These are phyloP conservation scores for Drosophila pseudoobscura DNA, from an alignment of 1,140 invertebrate species.

Conservation along the genomic window DNA sequence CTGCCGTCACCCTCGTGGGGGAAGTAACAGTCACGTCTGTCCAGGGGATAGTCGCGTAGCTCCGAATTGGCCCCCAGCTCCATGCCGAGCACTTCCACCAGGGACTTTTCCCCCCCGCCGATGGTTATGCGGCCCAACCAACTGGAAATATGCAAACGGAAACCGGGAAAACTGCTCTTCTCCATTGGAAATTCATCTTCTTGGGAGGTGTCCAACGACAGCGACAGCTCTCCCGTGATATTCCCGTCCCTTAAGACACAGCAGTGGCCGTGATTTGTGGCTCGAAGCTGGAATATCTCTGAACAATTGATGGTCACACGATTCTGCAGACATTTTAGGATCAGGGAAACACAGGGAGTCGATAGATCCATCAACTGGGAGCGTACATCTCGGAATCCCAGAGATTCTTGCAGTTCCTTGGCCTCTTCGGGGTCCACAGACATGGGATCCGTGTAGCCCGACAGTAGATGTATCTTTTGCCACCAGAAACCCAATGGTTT, in stretches of 20 bases:
- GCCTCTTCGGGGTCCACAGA: conserved; percentile 14
- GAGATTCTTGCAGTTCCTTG: conserved; percentile 2
- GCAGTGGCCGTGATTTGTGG: conserved; percentile 35
- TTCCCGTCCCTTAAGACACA: conserved; percentile 19
- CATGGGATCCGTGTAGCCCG: conserved; percentile 28
- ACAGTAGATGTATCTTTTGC: conserved; percentile 13
- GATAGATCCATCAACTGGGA: conserved; percentile 30
- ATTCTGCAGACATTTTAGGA: conserved; percentile 40
- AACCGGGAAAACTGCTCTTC: conserved; percentile 9
- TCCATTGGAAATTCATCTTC: conserved; percentile 37
- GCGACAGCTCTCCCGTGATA: conserved; percentile 25
- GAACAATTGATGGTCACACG: conserved; percentile 31
- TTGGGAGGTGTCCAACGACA: conserved; percentile 47
- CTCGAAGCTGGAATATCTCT: conserved; percentile 30
- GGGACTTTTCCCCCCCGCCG: conserved; percentile 33
- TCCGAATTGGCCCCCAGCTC: conserved; percentile 31
- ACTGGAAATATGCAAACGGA: conserved; percentile 47
- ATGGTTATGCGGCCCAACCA: conserved; percentile 40
- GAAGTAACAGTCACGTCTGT: conserved; percentile 35
- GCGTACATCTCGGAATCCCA: conserved; percentile 17
- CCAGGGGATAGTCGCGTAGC: conserved; percentile 14
- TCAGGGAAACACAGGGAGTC: conserved; percentile 40
- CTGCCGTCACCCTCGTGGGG: conserved; percentile 20
- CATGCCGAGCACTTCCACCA: conserved; percentile 20
- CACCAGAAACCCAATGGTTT: conserved; percentile 22